Base-by-base conservation (phyloP, 1,140 invertebrate genomes). In the Drosophila tani region DNA sequence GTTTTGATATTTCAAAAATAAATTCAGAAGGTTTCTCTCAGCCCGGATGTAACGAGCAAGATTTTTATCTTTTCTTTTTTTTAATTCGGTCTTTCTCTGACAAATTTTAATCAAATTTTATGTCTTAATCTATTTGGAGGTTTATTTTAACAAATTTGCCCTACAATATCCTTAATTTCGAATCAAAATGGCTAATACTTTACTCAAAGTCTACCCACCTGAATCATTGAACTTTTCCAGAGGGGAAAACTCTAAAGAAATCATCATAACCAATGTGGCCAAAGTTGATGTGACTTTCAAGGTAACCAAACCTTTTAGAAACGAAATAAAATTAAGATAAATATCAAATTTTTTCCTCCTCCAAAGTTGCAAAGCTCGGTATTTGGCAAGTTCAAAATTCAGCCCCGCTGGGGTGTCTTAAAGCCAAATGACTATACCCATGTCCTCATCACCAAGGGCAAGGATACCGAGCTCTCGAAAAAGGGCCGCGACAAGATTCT, bases 401-500 rank as follows among this genome's bases (percentile, higher is more conserved):
- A 29, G 14, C 75, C 76, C 8, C 66, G 75, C 6, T 71, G 59
- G 24, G 76, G 66, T 43, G 12, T 71, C 5, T 51, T 79, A 9
- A 40, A 8, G 9, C 66, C 75, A 2, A 41, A 38, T 9, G 59
- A 71, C 0, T 29, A 29, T 4, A 35, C 29, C 9, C 6, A 64
- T 12, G 58, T 78, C 17, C 32, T 40, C 3, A 35, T 79, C 21
- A 58, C 57, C 2, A 24, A 63, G 19, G 12, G 29, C 45, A 45
- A 51, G 40, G 58, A 57, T 46, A 59, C 27, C 0, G 51, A 59
- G 46, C 67, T 79, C 19, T 78, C 75, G 29, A 69, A 56, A 24
- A 77, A 24, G 45, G 65, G 58, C 3, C 59, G 66, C 35, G 76
- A 79, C 56, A 78, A 78, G 8, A 59, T 79, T 40, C 17, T 64